These are phyloP conservation scores for Embidobia sp. DNA, from an alignment of 2,888 invertebrate genomes.

Conservation along the genomic window DNA sequence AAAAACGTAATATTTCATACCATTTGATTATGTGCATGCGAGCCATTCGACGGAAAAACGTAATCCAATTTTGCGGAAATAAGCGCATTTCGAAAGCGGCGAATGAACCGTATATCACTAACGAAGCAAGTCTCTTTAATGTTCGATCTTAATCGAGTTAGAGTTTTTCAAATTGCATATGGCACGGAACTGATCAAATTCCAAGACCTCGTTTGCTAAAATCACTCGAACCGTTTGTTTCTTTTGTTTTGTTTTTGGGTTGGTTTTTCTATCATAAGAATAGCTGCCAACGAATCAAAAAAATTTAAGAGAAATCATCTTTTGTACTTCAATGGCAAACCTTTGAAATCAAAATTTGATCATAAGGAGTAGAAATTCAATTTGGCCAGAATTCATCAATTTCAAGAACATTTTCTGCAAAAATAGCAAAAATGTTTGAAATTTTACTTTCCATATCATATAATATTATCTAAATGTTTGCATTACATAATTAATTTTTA, in stretches of 20 bases:
- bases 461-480: too few relatives aligned
- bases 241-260: constrained; percentile 24
- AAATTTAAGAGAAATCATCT: constrained; percentile 20
- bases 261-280: neutral
- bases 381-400: neutral
- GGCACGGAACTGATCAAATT: constrained; percentile 35
- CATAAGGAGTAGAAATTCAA: too few relatives aligned
- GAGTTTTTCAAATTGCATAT: constrained; percentile 34
- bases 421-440: too few relatives aligned
- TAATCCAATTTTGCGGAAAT: constrained; percentile 43
- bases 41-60: constrained; percentile 19
- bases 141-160: constrained; percentile 51
- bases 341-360: neutral
- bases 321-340: constrained; percentile 8
- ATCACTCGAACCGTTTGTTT: constrained; percentile 17
- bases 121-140: constrained; percentile 52
- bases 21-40: constrained; percentile 36
- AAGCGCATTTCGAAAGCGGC: constrained; percentile 28
- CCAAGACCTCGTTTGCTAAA: constrained; percentile 33
- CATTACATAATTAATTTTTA: too few relatives aligned
- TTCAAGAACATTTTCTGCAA: too few relatives aligned
- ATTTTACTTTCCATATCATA: too few relatives aligned
- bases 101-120: constrained; percentile 47
- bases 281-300: constrained; percentile 2
- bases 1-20: constrained; percentile 37